A percentile compares a stretch with the other conserved stretches of the same genome.
These are phyloP conservation scores for Calephelis perditalis DNA, from an alignment of 2,888 invertebrate genomes.

Conservation along the genomic window DNA sequence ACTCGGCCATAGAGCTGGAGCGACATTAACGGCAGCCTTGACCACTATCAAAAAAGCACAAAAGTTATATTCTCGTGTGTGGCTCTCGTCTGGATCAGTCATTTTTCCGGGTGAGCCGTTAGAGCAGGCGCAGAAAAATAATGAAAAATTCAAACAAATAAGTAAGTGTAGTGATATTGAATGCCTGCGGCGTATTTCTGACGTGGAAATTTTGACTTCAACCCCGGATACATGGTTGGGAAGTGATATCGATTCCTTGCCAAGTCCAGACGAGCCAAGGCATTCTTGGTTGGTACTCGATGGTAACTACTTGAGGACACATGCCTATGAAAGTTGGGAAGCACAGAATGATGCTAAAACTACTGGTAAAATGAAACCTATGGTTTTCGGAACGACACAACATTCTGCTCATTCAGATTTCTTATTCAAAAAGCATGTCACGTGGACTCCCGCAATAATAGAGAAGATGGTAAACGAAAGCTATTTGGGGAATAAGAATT, in stretches of 20 bases:
- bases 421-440: slow-evolving; percentile 77
- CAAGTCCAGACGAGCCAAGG: slow-evolving; percentile 77
- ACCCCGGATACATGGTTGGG: slow-evolving; percentile 86
- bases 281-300: slow-evolving; percentile 89
- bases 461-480: slow-evolving; percentile 81
- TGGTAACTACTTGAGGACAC: slow-evolving; percentile 82
- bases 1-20: slow-evolving; percentile 91
- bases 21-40: slow-evolving; percentile 88
- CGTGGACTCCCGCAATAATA: slow-evolving; percentile 83
- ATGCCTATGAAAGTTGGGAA: slow-evolving; percentile 82
- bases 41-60: slow-evolving; percentile 78
- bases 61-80: slow-evolving; percentile 85
- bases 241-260: slow-evolving; percentile 79
- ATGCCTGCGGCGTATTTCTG: slow-evolving; percentile 76
- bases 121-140: slow-evolving; percentile 78
- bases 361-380: slow-evolving; percentile 62
- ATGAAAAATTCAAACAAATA: slow-evolving; percentile 78
- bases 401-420: slow-evolving; percentile 84
- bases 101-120: slow-evolving; percentile 83
- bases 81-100: slow-evolving; percentile 88
- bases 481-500: slow-evolving; percentile 79
- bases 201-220: slow-evolving; percentile 80
- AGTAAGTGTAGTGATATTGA: slow-evolving; percentile 76
- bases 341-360: slow-evolving; percentile 56
- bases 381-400: slow-evolving; percentile 86